A percentile compares a stretch with the other conserved stretches of the same genome.
Conservation (phyloP, 37 sponge, comb jelly and placozoan genomes). For the Cliona cf. orientalis region DNA sequence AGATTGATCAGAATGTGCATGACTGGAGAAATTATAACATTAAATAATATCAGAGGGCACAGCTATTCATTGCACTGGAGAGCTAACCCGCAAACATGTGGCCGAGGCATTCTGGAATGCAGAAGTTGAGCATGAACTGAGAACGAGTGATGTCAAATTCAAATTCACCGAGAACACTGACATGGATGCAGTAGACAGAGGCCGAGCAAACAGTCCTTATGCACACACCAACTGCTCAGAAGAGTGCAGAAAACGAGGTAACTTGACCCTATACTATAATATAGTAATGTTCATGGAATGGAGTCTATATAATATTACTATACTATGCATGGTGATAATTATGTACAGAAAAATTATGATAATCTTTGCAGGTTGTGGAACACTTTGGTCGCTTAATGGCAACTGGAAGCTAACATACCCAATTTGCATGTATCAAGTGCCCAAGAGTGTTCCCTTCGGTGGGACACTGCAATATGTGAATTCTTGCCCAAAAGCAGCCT, state of each 20-base stretch:
- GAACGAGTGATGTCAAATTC: conserved; percentile 3
- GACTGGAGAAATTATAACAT: neutral
- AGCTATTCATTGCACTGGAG: neutral
- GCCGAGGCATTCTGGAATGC: conserved; percentile 34
- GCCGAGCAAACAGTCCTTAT: conserved; percentile 8
- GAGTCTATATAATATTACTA: neutral
- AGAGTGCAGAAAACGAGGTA: conserved; percentile 33
- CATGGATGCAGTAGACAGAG: conserved; percentile 27
- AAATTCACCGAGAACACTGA: neutral
- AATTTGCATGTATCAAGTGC: conserved; percentile 22
- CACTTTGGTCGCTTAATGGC: conserved; percentile 23
- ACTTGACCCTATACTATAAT: too few species aligned
- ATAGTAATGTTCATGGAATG: conserved; percentile 8
- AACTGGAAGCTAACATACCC: conserved; percentile 25
- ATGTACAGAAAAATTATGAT: neutral
- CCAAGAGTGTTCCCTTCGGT: conserved; percentile 1
- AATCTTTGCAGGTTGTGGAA: conserved; percentile 15
- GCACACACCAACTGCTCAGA: conserved; percentile 27
- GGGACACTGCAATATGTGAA: neutral
- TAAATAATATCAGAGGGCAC: too few species aligned
- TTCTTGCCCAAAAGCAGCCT: conserved; percentile 20
- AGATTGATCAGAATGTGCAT: neutral
- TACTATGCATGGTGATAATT: neutral
- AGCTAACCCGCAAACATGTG: conserved; percentile 16
- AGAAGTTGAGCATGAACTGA: conserved; percentile 21